Percentiles rank a stretch among this genome's conserved stretches.
Conservation (phyloP, 2,888 invertebrate species). For the Oxystoma pomonae region DNA sequence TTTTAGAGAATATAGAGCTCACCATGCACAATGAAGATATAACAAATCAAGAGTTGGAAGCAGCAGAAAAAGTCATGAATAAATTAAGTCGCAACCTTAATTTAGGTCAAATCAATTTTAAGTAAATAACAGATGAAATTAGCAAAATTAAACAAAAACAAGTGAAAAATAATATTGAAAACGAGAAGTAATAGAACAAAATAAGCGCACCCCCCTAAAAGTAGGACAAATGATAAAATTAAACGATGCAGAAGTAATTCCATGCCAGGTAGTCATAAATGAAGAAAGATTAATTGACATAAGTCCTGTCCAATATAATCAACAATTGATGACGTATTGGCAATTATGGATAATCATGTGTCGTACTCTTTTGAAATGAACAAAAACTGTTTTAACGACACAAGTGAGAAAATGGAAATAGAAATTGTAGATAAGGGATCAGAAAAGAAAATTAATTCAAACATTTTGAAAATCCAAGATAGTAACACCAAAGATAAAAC, state of each 20-base stretch:
- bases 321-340: neutral
- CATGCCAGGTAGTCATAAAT: neutral
- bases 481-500: neutral
- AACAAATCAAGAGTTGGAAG: slow-evolving; percentile 2
- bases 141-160: neutral
- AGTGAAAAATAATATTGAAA: neutral
- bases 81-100: neutral
- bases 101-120: neutral
- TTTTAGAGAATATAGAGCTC: neutral
- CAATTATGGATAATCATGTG: neutral
- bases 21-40: neutral
- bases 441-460: neutral
- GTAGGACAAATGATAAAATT: neutral
- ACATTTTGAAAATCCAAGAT: neutral
- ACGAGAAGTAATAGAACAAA: neutral
- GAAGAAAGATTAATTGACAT: neutral
- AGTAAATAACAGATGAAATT: neutral
- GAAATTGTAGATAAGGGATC: neutral
- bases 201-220: neutral
- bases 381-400: neutral
- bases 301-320: neutral
- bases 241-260: neutral
- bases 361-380: neutral
- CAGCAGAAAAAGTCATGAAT: slow-evolving; percentile 4
- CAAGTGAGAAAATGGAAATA: neutral